These are phyloP conservation scores for Orgyia antiqua DNA, from an alignment of 2,888 invertebrate genomes.

Conservation along the genomic window DNA sequence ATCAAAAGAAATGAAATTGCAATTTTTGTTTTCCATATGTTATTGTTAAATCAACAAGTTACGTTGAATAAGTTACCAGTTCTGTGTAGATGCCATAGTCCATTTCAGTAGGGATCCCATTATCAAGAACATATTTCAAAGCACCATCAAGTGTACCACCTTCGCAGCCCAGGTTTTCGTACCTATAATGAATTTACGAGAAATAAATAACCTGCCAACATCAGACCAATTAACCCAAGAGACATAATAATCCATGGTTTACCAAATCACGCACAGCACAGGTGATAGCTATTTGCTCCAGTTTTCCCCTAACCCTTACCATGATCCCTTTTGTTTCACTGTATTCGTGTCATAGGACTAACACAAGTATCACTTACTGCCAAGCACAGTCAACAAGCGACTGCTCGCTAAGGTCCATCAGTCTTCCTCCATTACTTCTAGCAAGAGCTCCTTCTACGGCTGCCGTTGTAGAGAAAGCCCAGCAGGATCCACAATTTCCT, in stretches of 20 bases:
- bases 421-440: slow-evolving; percentile 30
- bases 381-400: slow-evolving; percentile 49
- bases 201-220: neutral
- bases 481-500: slow-evolving; percentile 43
- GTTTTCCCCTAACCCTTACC: too few species aligned
- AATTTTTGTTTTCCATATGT: too few species aligned
- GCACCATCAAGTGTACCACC: slow-evolving; percentile 31
- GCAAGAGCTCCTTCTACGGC: slow-evolving; percentile 43
- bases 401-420: slow-evolving; percentile 45
- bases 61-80: slow-evolving; percentile 22
- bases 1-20: too few species aligned
- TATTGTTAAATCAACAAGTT: too few species aligned
- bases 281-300: too few species aligned
- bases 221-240: neutral
- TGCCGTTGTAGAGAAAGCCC: slow-evolving; percentile 42
- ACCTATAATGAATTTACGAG: slow-evolving; percentile 21
- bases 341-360: too few species aligned
- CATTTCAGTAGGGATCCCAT: slow-evolving; percentile 39
- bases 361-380: too few species aligned
- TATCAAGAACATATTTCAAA: slow-evolving; percentile 27
- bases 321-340: too few species aligned
- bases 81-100: slow-evolving; percentile 41
- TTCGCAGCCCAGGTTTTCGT: slow-evolving; percentile 29
- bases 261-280: too few species aligned
- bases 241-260: neutral